Base-by-base conservation (phyloP, 2,888 invertebrate species). In the Myathropa florea region DNA sequence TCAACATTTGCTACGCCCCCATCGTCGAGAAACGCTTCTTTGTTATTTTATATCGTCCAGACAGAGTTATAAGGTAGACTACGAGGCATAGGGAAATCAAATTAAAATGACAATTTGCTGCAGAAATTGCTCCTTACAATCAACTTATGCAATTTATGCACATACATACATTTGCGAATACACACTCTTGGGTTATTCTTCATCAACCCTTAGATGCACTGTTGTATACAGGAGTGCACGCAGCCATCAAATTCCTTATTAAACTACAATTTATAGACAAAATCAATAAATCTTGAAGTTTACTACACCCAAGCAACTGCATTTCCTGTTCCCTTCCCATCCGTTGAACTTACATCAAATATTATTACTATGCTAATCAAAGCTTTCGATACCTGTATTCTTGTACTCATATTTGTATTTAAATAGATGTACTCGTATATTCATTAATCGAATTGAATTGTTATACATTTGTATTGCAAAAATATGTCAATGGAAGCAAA, bases 31-130 rank as follows among this genome's bases (percentile, higher is more conserved):
- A 24, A 60, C 9, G 12, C 23, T 36, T 60, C 75, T 60, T 71
- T 33, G 70, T 61, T 33, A 39, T 65, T 76, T 84, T 76, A 81
- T 76, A 75, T 76, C 21, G 21, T 55, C 76, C 76, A 84, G 76
- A 84, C 71, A 65, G 61, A 70, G 67, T 67, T 84, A 67, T 84
- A 81, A 76, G 70, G 10, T 57, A 61, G 24, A n/a, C 64, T 57
- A 67, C 28, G 80, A 65, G 71, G 80, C 36, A 81, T 61, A 26
- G 82, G 46, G 18, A 18, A 88, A 88, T 88, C 87, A 73, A 88
- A 88, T 88, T 88, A 88, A 86, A 85, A 82, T 83, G 82, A 80
- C 88, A 88, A 85, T 87, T 88, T 83, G 80, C 83, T 83, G 75
- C 70, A 84, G 64, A 84, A 84, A 84, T 84, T 80, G 83, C 55